Base-by-base conservation (phyloP, 2,888 invertebrate genomes). In the Xiphydria camelus region DNA sequence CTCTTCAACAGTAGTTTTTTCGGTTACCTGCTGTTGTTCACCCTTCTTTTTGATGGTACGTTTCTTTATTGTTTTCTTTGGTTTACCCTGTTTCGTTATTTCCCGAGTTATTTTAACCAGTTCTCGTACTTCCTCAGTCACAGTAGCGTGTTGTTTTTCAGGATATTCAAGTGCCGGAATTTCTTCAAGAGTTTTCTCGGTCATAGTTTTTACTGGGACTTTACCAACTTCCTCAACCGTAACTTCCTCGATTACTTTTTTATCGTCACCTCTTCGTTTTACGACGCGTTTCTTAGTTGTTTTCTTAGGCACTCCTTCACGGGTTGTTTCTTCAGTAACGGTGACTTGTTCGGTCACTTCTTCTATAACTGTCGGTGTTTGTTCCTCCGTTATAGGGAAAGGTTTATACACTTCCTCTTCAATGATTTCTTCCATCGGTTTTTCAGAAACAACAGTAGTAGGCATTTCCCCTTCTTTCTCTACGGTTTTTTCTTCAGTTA, bases 301-400 rank as follows among this genome's bases (percentile, higher is more conserved):
- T 51, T 56, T 57, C 21, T 54, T 57, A 2, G 52, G 40, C 42
- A 17, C 4, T 14, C 67, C 76, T 38, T 55, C 63, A 21, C 66
- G 66, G 5, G 68, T 70, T 21, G 61, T 53, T 41, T 68, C 61
- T 66, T 69, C 68, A 1, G 67, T 68, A 2, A 75, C 62, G 48
- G 75, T 68, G 1, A 77, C 72, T 51, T 74, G 62, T 52, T 76
- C 75, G 19, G 79, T 77, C 15, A 72, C 56, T 44, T 73, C 69
- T 43, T 22, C 9, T 14, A 43, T 6, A 22, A 25, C 33, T 22
- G 25, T 44, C 4, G 40, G 34, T 20, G 29, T 49, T 52, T 21
- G 17, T 23, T 9, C 36, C 60, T 68, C 25, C 56, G 58, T 64
- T 63, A 61, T 59, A 56, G 41, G 42, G 62, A 59, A 3, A 57